Evolutionary conservation across 92 coral and sea anemone species (phyloP).

Genomic region (Phymanthus crucifer): DNA sequence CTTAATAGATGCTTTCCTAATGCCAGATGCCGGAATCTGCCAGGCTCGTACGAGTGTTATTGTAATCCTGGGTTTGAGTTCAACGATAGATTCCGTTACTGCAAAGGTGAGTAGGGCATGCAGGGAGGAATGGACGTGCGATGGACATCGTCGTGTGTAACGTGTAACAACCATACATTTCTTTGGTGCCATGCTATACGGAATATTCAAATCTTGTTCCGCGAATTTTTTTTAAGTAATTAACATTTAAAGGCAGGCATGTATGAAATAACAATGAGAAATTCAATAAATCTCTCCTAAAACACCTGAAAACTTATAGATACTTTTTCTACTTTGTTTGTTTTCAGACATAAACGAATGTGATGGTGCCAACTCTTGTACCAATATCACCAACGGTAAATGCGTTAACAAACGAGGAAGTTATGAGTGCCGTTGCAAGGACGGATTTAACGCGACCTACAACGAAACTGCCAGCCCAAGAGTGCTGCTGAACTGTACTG

Average conservation of each 20-base stretch:
- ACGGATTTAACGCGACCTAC: constrained; percentile 18
- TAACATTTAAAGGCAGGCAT: no score
- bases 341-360: constrained; percentile 52
- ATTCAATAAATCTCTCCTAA: no score
- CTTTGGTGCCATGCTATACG: neutral
- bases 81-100: neutral
- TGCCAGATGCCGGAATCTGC: neutral
- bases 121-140: no score
- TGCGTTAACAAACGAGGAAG: constrained; percentile 21
- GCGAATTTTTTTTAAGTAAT: no score
- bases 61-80: neutral
- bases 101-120: neutral
- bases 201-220: no score
- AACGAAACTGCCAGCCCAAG: constrained; percentile 19
- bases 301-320: neutral
- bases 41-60: neutral
- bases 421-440: constrained; percentile 32
- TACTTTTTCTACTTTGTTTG: neutral
- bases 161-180: no score
- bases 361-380: neutral
- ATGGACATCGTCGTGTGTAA: no score
- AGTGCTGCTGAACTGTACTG: constrained; percentile 39
- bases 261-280: no score
- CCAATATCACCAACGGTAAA: constrained; percentile 1
- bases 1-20: neutral